Base-by-base conservation (phyloP, 2,797 vertebrate genomes). In the Ambastaia sidthimunki region DNA sequence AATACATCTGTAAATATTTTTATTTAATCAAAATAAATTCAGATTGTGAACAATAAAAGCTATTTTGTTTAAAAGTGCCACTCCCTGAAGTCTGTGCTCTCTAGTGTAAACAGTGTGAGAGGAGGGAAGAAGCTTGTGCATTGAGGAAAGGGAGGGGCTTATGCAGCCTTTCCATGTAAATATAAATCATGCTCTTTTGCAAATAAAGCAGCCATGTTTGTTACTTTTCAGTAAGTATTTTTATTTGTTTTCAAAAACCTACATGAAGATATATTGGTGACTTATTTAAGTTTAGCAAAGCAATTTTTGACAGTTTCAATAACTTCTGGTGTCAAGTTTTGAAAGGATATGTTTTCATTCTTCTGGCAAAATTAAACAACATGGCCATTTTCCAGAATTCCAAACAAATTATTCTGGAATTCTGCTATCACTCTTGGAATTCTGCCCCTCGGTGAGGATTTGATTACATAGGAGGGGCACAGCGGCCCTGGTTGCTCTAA, bases 401-500 rank as follows among this genome's bases (percentile, higher is more conserved):
- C 7, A 72, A 71, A 62, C 77, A 80, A 84, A 78, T 78, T 60
- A 70, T 73, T 25, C 15, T 78, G 65, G 63, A 82, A 80, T 80
- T 80, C 74, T 82, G 23, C 19, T 52, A 78, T 72, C 54, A 67
- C 57, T 71, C 21, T 44, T 71, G 80, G 80, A 82, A 83, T 80
- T 76, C 55, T 50, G 16, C 19, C 34, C 55, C 65, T 18, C 41
- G 72, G 85, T 60, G 48, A 28, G 74, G 77, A 76, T 84, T 76
- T 67, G 55, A 82, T 84, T 80, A 71, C 82, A 82, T 80, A 82
- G 80, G 82, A 82, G 82, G 81, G 74, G 48, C 80, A 57, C 80
- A 80, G 83, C 48, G 81, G 71, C 78, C 65, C 86, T 15, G 74
- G 83, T 84, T 88, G 89, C 86, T 86, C 70, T 87, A 89, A 89